Percentiles rank a stretch among this genome's conserved stretches.
Evolutionary conservation across 2,113 vertebrate genomes (phyloP).

Genomic region (Notothenia coriiceps): DNA sequence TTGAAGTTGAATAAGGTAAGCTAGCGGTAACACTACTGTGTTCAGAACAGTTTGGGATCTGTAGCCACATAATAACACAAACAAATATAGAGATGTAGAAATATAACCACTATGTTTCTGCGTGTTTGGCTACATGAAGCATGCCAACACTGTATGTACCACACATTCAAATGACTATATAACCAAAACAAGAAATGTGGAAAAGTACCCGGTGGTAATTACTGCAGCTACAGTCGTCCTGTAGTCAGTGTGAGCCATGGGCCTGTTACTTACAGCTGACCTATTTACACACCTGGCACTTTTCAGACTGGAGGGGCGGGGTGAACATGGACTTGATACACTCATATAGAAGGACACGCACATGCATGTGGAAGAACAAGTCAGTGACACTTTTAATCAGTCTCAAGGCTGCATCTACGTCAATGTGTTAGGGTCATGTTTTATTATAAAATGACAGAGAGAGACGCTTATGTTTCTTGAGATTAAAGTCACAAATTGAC

Average conservation of each 20-base stretch:
- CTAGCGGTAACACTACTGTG: not conserved
- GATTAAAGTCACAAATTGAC: too few species aligned
- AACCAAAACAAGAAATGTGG: conserved; percentile 10
- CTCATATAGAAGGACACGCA: conserved; percentile 15
- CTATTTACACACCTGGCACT: conserved; percentile 73
- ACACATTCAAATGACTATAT: conserved; percentile 7
- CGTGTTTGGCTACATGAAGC: not conserved
- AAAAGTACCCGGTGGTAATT: conserved; percentile 23
- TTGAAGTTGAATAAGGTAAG: not conserved
- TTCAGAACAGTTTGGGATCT: not conserved
- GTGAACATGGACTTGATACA: conserved; percentile 30
- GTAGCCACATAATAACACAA: not conserved
- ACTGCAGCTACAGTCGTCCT: conserved; percentile 3
- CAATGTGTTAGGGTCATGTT: too few species aligned
- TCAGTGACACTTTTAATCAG: conserved; percentile 45
- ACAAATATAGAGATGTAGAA: not conserved
- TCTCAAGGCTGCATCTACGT: conserved; percentile 20
- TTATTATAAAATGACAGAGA: too few species aligned
- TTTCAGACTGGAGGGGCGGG: not conserved
- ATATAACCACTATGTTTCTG: not conserved
- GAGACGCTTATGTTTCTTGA: too few species aligned
- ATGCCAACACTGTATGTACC: not conserved
- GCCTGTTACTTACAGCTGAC: conserved; percentile 69
- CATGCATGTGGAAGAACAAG: conserved; percentile 25
- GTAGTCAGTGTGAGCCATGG: conserved; percentile 1